phyloP scores from a whole-genome alignment of 2,888 invertebrate genomes.

The Diarsia mendica region DNA sequence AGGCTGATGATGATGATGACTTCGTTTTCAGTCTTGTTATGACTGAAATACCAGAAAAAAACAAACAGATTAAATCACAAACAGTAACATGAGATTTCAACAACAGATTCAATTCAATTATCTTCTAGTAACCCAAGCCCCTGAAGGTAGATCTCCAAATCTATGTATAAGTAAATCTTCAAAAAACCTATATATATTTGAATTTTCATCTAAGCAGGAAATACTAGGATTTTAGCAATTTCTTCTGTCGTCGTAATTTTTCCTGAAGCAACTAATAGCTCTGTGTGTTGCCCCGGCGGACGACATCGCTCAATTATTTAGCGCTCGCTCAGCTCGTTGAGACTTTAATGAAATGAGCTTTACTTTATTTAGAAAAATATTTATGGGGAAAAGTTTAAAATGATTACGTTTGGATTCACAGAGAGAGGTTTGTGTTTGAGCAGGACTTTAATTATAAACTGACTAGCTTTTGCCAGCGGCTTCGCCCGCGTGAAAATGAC shows the following conservation, averaged over 20 bases:
- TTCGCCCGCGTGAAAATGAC: no score
- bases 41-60: not conserved
- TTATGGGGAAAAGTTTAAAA: not conserved
- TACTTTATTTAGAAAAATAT: slow-evolving; percentile 6
- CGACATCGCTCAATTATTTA: slow-evolving; percentile 59
- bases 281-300: slow-evolving; percentile 13
- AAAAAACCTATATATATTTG: slow-evolving; percentile 5
- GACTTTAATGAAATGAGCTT: slow-evolving; percentile 16
- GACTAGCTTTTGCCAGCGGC: no score
- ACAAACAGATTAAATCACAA: not conserved
- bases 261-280: slow-evolving; percentile 7
- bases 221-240: not conserved
- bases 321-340: slow-evolving; percentile 43
- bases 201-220: not conserved
- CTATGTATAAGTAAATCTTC: slow-evolving; percentile 3
- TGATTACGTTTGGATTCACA: not conserved
- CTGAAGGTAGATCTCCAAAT: not conserved
- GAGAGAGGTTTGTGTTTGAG: not conserved
- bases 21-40: not conserved
- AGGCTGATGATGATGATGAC: no score
- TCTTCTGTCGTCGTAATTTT: not conserved
- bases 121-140: no score
- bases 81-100: not conserved
- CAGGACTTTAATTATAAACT: not conserved
- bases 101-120: slow-evolving; percentile 12